These are phyloP conservation scores for Cephalotes varians DNA, from an alignment of 2,888 invertebrate genomes.

Conservation along the genomic window DNA sequence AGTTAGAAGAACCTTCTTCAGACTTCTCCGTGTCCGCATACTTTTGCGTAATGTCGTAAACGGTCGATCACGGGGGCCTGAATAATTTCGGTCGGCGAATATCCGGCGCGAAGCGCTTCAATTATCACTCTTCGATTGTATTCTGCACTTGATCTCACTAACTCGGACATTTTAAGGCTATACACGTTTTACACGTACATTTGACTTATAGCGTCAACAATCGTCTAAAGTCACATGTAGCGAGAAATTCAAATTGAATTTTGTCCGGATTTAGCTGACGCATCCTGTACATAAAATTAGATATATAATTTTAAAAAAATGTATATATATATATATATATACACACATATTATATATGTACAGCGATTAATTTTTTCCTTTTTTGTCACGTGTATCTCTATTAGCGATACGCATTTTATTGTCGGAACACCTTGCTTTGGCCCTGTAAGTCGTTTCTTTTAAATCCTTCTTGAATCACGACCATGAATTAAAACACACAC, in stretches of 20 bases:
- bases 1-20: background rate
- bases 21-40: background rate
- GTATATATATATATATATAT: background rate
- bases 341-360: background rate
- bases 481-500: slow-evolving; percentile 67
- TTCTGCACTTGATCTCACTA: no score
- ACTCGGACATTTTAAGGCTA: no score
- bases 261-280: no score
- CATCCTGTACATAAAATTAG: no score
- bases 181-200: no score
- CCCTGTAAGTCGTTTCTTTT: slow-evolving; percentile 12
- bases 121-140: no score
- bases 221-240: no score
- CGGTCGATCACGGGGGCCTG: no score
- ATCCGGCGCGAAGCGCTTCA: no score
- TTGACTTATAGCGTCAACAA: no score
- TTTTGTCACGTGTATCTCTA: background rate
- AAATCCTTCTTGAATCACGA: slow-evolving; percentile 21
- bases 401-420: background rate
- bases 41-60: background rate
- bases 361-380: background rate
- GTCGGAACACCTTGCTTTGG: background rate
- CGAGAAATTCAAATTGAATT: no score
- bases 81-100: no score
- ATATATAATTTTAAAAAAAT: background rate